Evolutionary conservation across 64 coral and sea anemone species (phyloP).

Genomic region (Montipora capricornis): DNA sequence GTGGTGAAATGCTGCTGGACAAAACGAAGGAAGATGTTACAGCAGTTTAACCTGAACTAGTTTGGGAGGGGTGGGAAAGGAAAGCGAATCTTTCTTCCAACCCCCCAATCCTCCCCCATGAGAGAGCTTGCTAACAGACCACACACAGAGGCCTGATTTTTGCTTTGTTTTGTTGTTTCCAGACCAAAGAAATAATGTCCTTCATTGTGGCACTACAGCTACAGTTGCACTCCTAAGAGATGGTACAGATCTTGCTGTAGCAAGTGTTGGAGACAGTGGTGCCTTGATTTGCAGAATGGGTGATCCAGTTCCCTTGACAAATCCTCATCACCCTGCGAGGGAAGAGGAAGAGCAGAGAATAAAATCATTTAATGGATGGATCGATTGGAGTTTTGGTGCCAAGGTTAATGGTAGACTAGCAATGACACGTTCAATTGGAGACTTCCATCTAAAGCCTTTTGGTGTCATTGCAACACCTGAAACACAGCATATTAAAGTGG

Average conservation of each 20-base stretch:
- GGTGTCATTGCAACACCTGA: slow-evolving; percentile 94
- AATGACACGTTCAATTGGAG: slow-evolving; percentile 95
- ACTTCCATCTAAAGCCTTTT: slow-evolving; percentile 93
- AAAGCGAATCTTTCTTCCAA: no score
- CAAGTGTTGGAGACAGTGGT: slow-evolving; percentile 91
- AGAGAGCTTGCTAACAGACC: no score
- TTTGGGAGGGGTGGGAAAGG: no score
- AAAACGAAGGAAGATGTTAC: no score
- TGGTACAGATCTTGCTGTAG: slow-evolving; percentile 81
- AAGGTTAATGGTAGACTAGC: slow-evolving; percentile 95
- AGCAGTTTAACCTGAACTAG: no score
- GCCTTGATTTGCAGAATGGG: slow-evolving; percentile 83
- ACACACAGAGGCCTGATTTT: no score
- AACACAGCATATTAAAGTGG: slow-evolving; percentile 61
- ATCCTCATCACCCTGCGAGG: slow-evolving; percentile 82
- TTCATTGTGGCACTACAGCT: slow-evolving; percentile 82
- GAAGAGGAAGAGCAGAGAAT: slow-evolving; percentile 90
- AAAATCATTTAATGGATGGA: slow-evolving; percentile 70
- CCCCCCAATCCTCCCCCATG: no score
- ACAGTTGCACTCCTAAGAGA: slow-evolving; percentile 88
- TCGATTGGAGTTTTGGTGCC: slow-evolving; percentile 75
- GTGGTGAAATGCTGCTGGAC: no score
- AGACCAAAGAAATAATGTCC: neutral
- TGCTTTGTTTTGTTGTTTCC: neutral
- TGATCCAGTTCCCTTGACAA: slow-evolving; percentile 66